Percentiles rank a stretch among this genome's conserved stretches.
Conservation (phyloP, 2,113 vertebrate species). For the Anoura caudifer region DNA sequence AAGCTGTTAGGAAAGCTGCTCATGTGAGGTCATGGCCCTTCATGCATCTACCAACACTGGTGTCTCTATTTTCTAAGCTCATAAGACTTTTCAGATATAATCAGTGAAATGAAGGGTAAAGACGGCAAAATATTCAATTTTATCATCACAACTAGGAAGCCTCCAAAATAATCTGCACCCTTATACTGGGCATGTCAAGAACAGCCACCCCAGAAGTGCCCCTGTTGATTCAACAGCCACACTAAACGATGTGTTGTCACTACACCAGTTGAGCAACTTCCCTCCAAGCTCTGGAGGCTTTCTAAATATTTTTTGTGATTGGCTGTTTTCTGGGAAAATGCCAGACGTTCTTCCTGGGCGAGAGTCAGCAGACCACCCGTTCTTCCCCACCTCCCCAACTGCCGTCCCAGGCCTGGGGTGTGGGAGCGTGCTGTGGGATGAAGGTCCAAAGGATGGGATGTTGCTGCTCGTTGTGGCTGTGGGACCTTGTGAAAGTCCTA, state of each 20-base stretch:
- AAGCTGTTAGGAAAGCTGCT: not conserved
- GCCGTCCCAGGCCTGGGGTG: not conserved
- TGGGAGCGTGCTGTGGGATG: no score
- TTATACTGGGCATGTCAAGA: not conserved
- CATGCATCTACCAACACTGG: not conserved
- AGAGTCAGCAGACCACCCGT: not conserved
- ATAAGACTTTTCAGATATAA: not conserved
- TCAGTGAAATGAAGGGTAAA: not conserved
- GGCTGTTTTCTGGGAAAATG: not conserved
- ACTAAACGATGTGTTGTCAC: not conserved
- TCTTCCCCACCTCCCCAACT: not conserved
- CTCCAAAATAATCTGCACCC: not conserved
- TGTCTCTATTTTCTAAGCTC: not conserved
- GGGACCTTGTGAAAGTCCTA: not conserved
- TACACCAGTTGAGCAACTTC: not conserved
- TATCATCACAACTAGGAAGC: not conserved
- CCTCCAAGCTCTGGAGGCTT: not conserved
- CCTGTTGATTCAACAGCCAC: not conserved
- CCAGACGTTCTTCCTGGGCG: no score
- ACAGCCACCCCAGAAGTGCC: not conserved
- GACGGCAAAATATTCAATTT: not conserved
- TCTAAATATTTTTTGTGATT: not conserved
- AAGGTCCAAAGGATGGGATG: rapidly evolving
- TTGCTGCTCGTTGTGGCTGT: not conserved
- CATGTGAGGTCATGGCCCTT: not conserved